These are phyloP conservation scores for Thyatira batis DNA, from an alignment of 2,888 invertebrate species.

Conservation along the genomic window DNA sequence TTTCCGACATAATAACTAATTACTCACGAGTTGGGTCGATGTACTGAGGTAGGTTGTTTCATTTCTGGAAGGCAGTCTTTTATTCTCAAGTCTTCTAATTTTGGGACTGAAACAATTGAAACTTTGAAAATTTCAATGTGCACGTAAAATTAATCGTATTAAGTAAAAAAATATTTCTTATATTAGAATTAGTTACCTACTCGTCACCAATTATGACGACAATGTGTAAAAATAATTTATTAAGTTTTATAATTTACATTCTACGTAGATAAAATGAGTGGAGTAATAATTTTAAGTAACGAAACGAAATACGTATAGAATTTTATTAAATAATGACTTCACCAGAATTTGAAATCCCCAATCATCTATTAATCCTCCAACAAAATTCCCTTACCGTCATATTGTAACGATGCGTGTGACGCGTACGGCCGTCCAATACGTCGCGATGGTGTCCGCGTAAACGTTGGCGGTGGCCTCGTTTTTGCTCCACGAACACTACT, in stretches of 20 bases:
- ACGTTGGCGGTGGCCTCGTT: conserved; percentile 85
- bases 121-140: not conserved
- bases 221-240: too few relatives aligned
- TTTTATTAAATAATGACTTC: too few relatives aligned
- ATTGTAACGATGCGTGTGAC: conserved; percentile 63
- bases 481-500: conserved; percentile 84
- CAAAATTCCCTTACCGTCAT: conserved; percentile 55
- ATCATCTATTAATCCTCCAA: not conserved
- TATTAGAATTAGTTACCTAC: not conserved
- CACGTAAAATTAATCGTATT: conserved; percentile 13
- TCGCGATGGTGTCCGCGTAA: conserved; percentile 90
- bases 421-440: conserved; percentile 85
- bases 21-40: conserved; percentile 78
- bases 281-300: not conserved
- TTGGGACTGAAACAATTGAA: conserved; percentile 62
- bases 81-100: conserved; percentile 80
- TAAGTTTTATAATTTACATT: too few relatives aligned
- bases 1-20: conserved; percentile 2
- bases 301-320: too few relatives aligned
- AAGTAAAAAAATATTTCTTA: not conserved
- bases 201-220: too few relatives aligned
- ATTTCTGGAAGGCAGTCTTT: conserved; percentile 79
- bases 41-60: conserved; percentile 78
- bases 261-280: not conserved
- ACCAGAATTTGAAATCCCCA: not conserved